Evolutionary conservation across 2,113 vertebrate species (phyloP).

Genomic region (Numida meleagris): DNA sequence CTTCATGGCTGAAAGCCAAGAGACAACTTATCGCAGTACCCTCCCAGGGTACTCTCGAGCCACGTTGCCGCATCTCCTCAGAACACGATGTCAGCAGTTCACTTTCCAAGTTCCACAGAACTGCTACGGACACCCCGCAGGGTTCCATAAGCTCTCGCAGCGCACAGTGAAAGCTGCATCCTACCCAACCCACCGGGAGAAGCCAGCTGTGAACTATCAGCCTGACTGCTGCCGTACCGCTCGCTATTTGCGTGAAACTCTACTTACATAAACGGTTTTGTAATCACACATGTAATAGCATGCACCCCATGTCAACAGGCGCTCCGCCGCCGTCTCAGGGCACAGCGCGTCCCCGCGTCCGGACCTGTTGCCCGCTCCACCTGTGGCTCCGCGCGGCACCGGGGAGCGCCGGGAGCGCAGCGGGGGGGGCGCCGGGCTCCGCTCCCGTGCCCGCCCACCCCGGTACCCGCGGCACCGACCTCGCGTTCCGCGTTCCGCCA

Average conservation of each 20-base stretch:
- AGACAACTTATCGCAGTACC: neutral
- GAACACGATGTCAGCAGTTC: neutral
- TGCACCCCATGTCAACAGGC: neutral
- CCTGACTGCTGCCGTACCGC: neutral
- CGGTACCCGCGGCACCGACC: too few relatives aligned
- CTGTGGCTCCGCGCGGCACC: neutral
- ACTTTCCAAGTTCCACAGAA: neutral
- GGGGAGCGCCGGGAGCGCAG: too few relatives aligned
- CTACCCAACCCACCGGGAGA: neutral
- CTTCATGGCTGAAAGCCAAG: neutral
- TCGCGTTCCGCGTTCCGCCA: too few relatives aligned
- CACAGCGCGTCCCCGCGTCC: neutral
- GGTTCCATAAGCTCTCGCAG: neutral
- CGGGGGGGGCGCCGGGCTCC: neutral
- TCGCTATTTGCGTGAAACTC: conserved; percentile 42
- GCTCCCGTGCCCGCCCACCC: too few relatives aligned
- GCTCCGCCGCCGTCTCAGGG: neutral
- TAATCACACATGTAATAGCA: conserved; percentile 16
- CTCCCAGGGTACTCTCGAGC: neutral
- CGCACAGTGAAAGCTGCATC: neutral
- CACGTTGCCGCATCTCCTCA: neutral
- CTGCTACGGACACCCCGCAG: accelerated
- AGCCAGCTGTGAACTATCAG: neutral
- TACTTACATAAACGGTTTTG: conserved; percentile 70
- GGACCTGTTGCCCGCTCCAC: neutral